These are phyloP conservation scores for Trypoxylus dichotomus DNA, from an alignment of 1,140 invertebrate genomes.

Conservation along the genomic window DNA sequence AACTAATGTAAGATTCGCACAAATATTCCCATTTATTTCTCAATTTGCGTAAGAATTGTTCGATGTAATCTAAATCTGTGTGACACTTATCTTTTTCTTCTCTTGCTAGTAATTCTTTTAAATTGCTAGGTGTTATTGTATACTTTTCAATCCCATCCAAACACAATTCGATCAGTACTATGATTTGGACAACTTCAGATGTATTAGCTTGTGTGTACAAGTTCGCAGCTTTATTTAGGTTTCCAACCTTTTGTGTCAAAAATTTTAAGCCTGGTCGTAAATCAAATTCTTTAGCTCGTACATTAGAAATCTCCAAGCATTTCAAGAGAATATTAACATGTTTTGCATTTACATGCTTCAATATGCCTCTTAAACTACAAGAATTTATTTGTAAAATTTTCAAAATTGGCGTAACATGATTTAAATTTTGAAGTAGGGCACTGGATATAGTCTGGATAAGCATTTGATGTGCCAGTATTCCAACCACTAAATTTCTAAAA, in stretches of 20 bases:
- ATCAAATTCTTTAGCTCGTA: slow-evolving; percentile 83
- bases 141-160: slow-evolving; percentile 66
- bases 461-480: slow-evolving; percentile 88
- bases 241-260: slow-evolving; percentile 88
- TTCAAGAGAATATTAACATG: slow-evolving; percentile 73
- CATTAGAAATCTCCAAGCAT: slow-evolving; percentile 79
- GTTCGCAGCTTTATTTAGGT: slow-evolving; percentile 85
- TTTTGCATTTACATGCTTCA: slow-evolving; percentile 58
- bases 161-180: slow-evolving; percentile 81
- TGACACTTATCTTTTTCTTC: slow-evolving; percentile 58
- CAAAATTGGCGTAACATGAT: slow-evolving; percentile 62
- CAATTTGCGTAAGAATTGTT: slow-evolving; percentile 52
- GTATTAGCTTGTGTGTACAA: slow-evolving; percentile 90
- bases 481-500: slow-evolving; percentile 82
- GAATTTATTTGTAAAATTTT: slow-evolving; percentile 61
- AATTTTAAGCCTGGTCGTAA: slow-evolving; percentile 88
- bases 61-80: slow-evolving; percentile 57
- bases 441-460: slow-evolving; percentile 87
- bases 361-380: slow-evolving; percentile 59
- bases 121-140: slow-evolving; percentile 62
- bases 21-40: slow-evolving; percentile 51
- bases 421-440: slow-evolving; percentile 72
- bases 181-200: slow-evolving; percentile 87
- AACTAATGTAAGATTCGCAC: slow-evolving; percentile 49
- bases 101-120: slow-evolving; percentile 66